Evolutionary conservation across 2,888 invertebrate genomes (phyloP), one percentile per base, ranked within the genome.

Genomic region (Shargacucullia verbasci): DNA sequence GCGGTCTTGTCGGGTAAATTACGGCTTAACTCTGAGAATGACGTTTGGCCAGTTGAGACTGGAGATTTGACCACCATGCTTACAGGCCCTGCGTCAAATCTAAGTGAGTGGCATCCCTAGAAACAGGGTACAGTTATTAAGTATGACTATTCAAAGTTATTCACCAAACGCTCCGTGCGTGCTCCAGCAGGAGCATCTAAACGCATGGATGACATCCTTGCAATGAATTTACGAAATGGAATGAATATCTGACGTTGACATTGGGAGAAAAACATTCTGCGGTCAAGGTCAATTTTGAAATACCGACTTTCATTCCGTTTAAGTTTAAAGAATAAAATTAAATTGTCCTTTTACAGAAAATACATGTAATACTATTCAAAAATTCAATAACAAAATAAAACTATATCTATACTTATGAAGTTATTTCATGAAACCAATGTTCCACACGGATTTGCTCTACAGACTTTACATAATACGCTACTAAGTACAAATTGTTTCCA

Each of bases 71-170:
- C 44, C 43, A 39, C 35, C 12, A 29, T 13, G 39, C 43, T 12
- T 11, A 29, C 25, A 52, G 20, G 20, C 44, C 70, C 47, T 25
- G 53, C 12, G 41, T 58, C 27, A 64, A 43, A 46, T 57, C 10
- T 6, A n/a, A 46, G 39, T 49, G 10, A 41, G 38, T 52, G 46
- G 34, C 44, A 69, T 41, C 63, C 64, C 54, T 69, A 39, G 31
- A 29, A n/a, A n/a, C n/a, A 43, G 12, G 39, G 48, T 41, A 60
- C 71, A 60, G 70, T 75, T 75, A 75, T 72, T 60, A 61, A 56
- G 53, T 69, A 80, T 83, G 78, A 82, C 79, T 79, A 82, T 81
- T 80, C 76, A 76, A 70, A 76, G 66, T 78, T 69, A 78, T 79
- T 76, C 74, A 61, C 68, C 65, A 76, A 75, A 66, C 47, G 55